Conservation (phyloP, 2,113 vertebrate genomes). For the Vimba vimba region DNA sequence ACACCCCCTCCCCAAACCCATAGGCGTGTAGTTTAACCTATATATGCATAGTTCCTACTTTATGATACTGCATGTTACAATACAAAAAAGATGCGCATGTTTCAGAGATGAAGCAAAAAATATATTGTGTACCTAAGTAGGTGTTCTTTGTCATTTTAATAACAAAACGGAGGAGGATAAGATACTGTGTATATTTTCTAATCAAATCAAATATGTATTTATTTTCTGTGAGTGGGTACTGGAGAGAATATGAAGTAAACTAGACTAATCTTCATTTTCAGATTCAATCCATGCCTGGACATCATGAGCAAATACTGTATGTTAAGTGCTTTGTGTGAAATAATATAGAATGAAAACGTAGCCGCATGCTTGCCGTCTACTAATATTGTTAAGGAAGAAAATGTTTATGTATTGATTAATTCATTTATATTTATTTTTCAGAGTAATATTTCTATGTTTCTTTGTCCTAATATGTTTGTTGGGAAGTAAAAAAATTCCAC, state of each 20-base stretch:
- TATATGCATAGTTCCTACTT: conserved; percentile 79
- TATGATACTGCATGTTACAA: conserved; percentile 87
- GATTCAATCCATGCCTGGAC: conserved; percentile 75
- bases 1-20: conserved; percentile 71
- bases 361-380: conserved; percentile 79
- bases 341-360: conserved; percentile 78
- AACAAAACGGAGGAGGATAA: conserved; percentile 68
- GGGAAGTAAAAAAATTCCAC: conserved; percentile 47
- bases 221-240: conserved; percentile 78
- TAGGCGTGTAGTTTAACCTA: conserved; percentile 79
- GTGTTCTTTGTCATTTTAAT: conserved; percentile 83
- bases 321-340: conserved; percentile 78
- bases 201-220: conserved; percentile 77
- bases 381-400: conserved; percentile 44
- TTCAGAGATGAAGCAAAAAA: conserved; percentile 80
- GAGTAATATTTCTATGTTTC: conserved; percentile 58
- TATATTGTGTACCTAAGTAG: conserved; percentile 80
- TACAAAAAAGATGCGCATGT: conserved; percentile 87
- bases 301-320: conserved; percentile 74
- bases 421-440: conserved; percentile 49
- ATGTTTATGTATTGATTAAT: conserved; percentile 49
- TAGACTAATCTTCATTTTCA: conserved; percentile 72
- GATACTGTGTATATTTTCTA: conserved; percentile 83
- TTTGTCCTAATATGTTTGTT: conserved; percentile 48
- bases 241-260: conserved; percentile 75